Percentiles rank a stretch among this genome's conserved stretches.
These are phyloP conservation scores for Norana najaformis DNA, from an alignment of 2,888 invertebrate species.

Conservation along the genomic window DNA sequence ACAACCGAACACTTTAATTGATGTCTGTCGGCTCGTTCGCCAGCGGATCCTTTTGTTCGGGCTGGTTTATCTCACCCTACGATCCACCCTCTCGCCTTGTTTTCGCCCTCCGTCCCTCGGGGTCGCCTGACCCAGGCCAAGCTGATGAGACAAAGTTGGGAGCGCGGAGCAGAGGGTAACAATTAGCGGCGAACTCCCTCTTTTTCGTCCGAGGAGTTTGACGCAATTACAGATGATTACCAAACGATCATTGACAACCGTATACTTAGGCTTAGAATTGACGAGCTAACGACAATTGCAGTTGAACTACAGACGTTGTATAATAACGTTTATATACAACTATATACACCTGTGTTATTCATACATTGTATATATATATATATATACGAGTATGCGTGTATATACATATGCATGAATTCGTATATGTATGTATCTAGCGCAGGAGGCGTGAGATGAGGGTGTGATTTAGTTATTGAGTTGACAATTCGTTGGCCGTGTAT, in stretches of 20 bases:
- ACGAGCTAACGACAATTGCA: not conserved
- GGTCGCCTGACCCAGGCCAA: not conserved
- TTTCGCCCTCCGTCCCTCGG: not conserved
- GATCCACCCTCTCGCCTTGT: not conserved
- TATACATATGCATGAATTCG: too few species aligned
- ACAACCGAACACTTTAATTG: not conserved
- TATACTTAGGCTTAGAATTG: not conserved
- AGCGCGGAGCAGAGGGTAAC: not conserved
- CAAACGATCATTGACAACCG: not conserved
- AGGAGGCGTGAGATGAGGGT: not conserved
- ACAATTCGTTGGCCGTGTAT: not conserved
- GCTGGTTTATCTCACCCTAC: not conserved
- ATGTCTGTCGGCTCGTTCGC: not conserved
- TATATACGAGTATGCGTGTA: not conserved
- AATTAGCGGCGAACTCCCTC: not conserved
- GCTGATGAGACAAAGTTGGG: constrained; percentile 7
- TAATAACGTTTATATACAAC: too few species aligned
- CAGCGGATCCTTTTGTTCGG: not conserved
- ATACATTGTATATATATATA: not conserved
- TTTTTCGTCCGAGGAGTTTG: not conserved
- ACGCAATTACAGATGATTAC: not conserved
- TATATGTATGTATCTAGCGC: not conserved
- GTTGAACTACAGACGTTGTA: too few species aligned
- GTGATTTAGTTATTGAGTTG: not conserved
- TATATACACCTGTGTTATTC: too few species aligned